phyloP scores from a whole-genome alignment of 2,113 vertebrate species.

The Neolamprologus falcicula region DNA sequence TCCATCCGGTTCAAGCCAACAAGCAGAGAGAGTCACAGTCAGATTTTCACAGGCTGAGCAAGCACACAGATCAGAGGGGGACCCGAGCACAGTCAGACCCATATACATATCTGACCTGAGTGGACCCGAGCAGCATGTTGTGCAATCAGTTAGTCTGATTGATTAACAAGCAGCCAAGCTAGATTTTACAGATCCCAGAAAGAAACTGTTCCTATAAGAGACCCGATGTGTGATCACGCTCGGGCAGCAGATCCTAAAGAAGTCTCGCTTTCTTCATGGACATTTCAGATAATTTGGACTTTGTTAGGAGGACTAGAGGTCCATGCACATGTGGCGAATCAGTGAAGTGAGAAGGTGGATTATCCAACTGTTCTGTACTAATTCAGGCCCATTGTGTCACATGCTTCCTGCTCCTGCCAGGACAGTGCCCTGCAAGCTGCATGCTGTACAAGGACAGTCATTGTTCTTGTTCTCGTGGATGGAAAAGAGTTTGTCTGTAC shows the following conservation, averaged over 20 bases:
- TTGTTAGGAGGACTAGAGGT: background rate
- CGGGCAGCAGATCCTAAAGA: background rate
- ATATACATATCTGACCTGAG: background rate
- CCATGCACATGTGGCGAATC: background rate
- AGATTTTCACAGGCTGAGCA: background rate
- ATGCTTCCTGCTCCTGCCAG: background rate
- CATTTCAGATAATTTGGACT: background rate
- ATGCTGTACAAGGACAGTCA: background rate
- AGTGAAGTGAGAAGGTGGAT: background rate
- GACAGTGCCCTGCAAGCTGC: background rate
- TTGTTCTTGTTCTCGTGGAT: conserved; percentile 22
- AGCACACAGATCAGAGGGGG: background rate
- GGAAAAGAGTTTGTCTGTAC: background rate
- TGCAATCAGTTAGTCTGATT: background rate
- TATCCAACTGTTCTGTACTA: background rate
- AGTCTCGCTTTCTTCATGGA: background rate
- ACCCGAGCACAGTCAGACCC: background rate
- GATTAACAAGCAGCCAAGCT: background rate
- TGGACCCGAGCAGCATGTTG: background rate
- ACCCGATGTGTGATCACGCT: background rate
- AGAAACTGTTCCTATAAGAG: background rate
- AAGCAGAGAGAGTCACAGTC: background rate
- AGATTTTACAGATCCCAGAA: background rate
- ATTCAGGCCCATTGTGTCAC: conserved; percentile 18
- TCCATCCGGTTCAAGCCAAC: conserved; percentile 9